Percentiles rank a stretch among this genome's conserved stretches.
Conservation (phyloP, 2,888 invertebrate species). For the Trachelus tabidus region DNA sequence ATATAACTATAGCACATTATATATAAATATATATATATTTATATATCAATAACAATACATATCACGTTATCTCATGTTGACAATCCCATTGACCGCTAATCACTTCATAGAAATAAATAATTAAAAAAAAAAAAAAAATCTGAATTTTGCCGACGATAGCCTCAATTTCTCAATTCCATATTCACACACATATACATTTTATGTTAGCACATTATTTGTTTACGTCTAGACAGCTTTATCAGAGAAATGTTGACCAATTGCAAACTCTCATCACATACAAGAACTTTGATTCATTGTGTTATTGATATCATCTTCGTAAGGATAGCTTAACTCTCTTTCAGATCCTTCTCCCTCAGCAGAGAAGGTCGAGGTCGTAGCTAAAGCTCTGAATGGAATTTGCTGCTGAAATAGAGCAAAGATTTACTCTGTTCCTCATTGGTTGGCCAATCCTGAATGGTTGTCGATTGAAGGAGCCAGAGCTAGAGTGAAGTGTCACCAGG, state of each 20-base stretch:
- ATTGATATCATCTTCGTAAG: neutral
- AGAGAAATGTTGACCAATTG: neutral
- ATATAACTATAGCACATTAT: neutral
- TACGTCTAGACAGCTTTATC: neutral
- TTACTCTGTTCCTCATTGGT: conserved; percentile 1
- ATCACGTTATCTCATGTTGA: neutral
- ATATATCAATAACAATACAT: neutral
- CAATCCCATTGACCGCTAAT: neutral
- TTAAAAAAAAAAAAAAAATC: neutral
- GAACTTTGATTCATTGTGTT: neutral
- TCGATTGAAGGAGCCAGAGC: conserved; percentile 10
- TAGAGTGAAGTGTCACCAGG: conserved; percentile 45
- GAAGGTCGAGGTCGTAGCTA: neutral
- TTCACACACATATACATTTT: neutral
- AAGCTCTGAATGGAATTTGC: neutral
- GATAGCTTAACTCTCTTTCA: neutral
- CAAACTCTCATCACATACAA: neutral
- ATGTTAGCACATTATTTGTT: neutral
- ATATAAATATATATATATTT: neutral
- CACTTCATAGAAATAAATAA: too few relatives aligned
- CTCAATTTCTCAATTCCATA: neutral
- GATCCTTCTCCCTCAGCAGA: neutral
- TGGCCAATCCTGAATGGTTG: conserved; percentile 24
- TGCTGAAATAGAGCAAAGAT: neutral
- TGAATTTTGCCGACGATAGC: neutral